Conservation (phyloP, 2,113 vertebrate genomes). For the Pontoporia blainvillei region DNA sequence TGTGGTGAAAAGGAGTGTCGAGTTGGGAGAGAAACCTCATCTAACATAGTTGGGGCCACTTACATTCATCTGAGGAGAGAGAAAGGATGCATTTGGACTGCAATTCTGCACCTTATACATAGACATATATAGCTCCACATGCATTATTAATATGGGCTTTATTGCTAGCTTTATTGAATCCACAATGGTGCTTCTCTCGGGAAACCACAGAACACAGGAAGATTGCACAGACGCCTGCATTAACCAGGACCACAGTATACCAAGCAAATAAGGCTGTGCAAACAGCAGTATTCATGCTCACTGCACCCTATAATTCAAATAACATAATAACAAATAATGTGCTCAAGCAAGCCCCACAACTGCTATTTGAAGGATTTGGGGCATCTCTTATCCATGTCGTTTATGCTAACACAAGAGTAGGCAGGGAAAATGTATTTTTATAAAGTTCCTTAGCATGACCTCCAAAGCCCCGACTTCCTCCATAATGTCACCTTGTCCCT, state of each 20-base stretch:
- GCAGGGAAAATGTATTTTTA: neutral
- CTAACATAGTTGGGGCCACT: slow-evolving; percentile 66
- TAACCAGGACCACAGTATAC: slow-evolving; percentile 57
- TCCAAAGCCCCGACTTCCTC: neutral
- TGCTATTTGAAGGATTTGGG: slow-evolving; percentile 49
- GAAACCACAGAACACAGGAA: slow-evolving; percentile 76
- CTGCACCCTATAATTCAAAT: slow-evolving; percentile 66
- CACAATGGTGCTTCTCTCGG: slow-evolving; percentile 76
- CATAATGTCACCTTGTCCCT: neutral
- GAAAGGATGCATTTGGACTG: slow-evolving; percentile 63
- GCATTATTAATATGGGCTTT: slow-evolving; percentile 82
- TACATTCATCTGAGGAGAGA: slow-evolving; percentile 52
- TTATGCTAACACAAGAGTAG: slow-evolving; percentile 14
- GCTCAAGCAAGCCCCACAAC: slow-evolving; percentile 51
- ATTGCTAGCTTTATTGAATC: slow-evolving; percentile 84
- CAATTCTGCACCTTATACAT: slow-evolving; percentile 77
- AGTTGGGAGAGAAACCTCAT: slow-evolving; percentile 47
- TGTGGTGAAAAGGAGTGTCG: neutral
- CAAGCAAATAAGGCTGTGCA: slow-evolving; percentile 75
- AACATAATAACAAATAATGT: slow-evolving; percentile 73
- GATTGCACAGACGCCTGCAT: slow-evolving; percentile 58
- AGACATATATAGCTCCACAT: slow-evolving; percentile 79
- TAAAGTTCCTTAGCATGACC: neutral
- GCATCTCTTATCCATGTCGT: slow-evolving; percentile 32
- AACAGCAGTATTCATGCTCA: slow-evolving; percentile 69